Evolutionary conservation across 2,797 vertebrate species (phyloP).

Genomic region (Amblyopsis hoosieri): DNA sequence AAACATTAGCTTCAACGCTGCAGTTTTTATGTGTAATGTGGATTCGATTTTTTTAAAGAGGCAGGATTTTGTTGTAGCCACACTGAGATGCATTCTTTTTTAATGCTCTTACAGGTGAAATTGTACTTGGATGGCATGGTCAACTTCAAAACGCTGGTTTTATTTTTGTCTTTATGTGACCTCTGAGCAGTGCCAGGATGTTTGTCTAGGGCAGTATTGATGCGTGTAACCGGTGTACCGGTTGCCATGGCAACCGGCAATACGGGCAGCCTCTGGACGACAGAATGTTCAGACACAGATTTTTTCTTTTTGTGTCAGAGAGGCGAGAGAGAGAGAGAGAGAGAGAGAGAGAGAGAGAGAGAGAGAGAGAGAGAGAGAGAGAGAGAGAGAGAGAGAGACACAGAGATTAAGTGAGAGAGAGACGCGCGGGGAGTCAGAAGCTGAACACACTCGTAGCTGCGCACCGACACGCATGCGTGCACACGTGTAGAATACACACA

Average conservation of each 20-base stretch:
- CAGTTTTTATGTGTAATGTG: no score
- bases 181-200: conserved; percentile 17
- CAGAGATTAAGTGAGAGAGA: conserved; percentile 51
- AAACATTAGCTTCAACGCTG: no score
- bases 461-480: conserved; percentile 9
- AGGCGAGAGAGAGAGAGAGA: background rate
- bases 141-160: background rate
- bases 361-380: background rate
- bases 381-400: background rate
- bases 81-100: no score
- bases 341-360: background rate
- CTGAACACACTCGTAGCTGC: conserved; percentile 48
- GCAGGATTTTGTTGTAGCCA: no score
- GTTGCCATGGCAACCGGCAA: conserved; percentile 21
- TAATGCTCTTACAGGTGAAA: no score
- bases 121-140: background rate
- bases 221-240: conserved; percentile 50
- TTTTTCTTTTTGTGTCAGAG: conserved; percentile 66
- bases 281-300: conserved; percentile 72
- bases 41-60: no score
- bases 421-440: conserved; percentile 32
- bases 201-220: conserved; percentile 14
- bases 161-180: conserved; percentile 26
- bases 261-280: conserved; percentile 53
- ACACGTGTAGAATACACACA: conserved; percentile 9